Evolutionary conservation across 2,113 vertebrate species (phyloP).

Genomic region (Patagioenas fasciata): DNA sequence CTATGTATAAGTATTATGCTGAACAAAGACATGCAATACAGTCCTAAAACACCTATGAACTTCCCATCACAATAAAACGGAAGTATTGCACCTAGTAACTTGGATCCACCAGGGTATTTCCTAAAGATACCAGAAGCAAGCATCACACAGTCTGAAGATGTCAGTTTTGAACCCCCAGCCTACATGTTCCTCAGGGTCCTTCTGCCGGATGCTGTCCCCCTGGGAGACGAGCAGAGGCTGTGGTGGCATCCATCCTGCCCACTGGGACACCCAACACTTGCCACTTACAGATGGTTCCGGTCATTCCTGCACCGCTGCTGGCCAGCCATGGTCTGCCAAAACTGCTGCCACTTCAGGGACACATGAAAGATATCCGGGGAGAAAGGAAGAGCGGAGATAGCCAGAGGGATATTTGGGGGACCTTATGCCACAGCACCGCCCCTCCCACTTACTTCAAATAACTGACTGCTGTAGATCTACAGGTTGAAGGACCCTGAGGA

Average conservation of each 20-base stretch:
- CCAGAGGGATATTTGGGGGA: background rate
- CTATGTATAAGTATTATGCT: fast-evolving
- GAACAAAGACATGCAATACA: background rate
- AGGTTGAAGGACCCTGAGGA: background rate
- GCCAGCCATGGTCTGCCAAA: background rate
- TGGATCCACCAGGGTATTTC: background rate
- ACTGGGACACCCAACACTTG: background rate
- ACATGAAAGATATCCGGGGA: background rate
- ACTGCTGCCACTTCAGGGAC: background rate
- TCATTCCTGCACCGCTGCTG: fast-evolving
- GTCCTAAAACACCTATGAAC: background rate
- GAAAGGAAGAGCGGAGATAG: background rate
- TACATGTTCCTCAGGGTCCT: background rate
- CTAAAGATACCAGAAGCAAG: background rate
- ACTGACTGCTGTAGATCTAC: background rate
- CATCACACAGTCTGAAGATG: background rate
- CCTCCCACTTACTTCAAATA: background rate
- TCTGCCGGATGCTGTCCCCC: background rate
- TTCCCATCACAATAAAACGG: background rate
- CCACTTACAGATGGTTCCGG: fast-evolving
- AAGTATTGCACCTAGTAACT: background rate
- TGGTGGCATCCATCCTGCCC: fast-evolving
- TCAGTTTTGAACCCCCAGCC: fast-evolving
- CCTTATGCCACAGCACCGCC: background rate
- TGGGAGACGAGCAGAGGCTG: background rate